These are phyloP conservation scores for Perithous albicinctus DNA, from an alignment of 2,888 invertebrate genomes.

Conservation along the genomic window DNA sequence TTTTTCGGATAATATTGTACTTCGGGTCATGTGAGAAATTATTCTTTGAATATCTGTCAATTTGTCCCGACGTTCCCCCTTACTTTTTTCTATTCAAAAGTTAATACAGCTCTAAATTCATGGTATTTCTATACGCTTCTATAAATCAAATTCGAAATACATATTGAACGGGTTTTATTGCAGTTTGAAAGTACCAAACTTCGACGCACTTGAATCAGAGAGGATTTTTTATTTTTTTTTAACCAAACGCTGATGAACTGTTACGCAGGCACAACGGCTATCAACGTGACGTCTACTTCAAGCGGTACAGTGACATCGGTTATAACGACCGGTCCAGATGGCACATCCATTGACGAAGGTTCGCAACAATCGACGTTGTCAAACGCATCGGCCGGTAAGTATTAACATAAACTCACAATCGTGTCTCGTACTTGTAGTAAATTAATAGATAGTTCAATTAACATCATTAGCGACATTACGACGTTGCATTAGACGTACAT, in stretches of 20 bases:
- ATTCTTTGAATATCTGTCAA: too few species aligned
- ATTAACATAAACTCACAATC: not conserved
- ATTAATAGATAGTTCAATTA: not conserved
- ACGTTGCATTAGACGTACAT: too few species aligned
- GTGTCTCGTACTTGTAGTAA: not conserved
- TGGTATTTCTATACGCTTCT: not conserved
- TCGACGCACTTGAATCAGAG: not conserved
- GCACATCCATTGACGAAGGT: slow-evolving; percentile 94
- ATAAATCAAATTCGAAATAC: too few species aligned
- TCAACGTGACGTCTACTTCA: slow-evolving; percentile 83
- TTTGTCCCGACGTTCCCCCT: too few species aligned
- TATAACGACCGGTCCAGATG: slow-evolving; percentile 96
- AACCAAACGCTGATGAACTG: not conserved
- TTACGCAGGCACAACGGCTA: slow-evolving; percentile 81
- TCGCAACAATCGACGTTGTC: slow-evolving; percentile 97
- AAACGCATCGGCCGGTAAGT: slow-evolving; percentile 95
- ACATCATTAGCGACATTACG: not conserved
- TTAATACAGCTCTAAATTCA: not conserved
- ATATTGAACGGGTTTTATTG: not conserved
- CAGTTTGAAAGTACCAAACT: not conserved
- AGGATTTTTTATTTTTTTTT: not conserved
- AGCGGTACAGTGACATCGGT: slow-evolving; percentile 92
- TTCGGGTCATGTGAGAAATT: too few species aligned
- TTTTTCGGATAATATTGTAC: too few species aligned
- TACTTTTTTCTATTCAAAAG: not conserved